Percentiles rank a stretch among this genome's conserved stretches.
Evolutionary conservation across 1,140 invertebrate species (phyloP).

Genomic region (Brachionus asplanchnoidis): DNA sequence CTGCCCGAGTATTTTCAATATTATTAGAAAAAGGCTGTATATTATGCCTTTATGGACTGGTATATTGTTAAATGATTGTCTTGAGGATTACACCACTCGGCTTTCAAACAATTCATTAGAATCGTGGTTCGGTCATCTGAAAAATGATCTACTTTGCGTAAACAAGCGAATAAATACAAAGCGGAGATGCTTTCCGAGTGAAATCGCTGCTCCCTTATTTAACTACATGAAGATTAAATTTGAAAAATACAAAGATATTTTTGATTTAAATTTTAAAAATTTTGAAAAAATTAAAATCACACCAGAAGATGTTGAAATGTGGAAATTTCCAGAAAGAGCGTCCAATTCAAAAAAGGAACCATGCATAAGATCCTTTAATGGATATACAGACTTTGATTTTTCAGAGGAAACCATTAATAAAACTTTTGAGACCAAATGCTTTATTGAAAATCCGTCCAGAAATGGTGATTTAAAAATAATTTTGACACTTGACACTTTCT

Average conservation of each 20-base stretch:
- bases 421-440: neutral
- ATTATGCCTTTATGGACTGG: neutral
- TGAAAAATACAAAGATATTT: neutral
- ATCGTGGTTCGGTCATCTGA: neutral
- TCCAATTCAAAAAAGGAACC: neutral
- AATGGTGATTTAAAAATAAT: neutral
- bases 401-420: too few relatives aligned
- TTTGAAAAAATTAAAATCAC: neutral
- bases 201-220: neutral
- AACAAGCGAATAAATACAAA: neutral
- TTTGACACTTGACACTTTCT: too few relatives aligned
- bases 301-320: neutral
- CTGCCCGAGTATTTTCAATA: too few relatives aligned
- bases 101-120: slow-evolving; percentile 7
- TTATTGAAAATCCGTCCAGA: neutral
- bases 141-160: neutral
- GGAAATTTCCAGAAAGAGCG: neutral
- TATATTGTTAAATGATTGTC: neutral
- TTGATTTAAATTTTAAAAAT: neutral
- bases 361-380: neutral
- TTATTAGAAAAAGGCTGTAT: too few relatives aligned
- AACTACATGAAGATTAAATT: neutral
- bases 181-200: neutral
- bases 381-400: neutral
- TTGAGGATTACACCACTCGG: neutral